Evolutionary conservation across 2,113 vertebrate species (phyloP).

Genomic region (Scartelaos histophorus): DNA sequence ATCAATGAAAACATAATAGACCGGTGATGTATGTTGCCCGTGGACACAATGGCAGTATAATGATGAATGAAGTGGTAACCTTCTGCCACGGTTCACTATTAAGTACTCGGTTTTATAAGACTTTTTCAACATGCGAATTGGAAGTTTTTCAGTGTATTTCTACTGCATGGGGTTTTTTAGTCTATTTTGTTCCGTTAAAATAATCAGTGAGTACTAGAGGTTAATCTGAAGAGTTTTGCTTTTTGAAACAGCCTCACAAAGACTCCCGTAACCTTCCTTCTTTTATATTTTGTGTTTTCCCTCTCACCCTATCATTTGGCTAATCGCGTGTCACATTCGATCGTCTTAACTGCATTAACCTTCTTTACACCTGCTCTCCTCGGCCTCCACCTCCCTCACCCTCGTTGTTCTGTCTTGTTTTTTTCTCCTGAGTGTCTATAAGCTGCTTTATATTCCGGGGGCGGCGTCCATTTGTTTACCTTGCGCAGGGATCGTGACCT

Average conservation of each 20-base stretch:
- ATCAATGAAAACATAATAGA: not conserved
- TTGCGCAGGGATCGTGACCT: constrained; percentile 57
- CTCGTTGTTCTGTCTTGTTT: constrained; percentile 54
- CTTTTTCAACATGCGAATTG: not conserved
- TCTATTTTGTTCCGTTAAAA: not conserved
- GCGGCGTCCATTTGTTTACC: constrained; percentile 63
- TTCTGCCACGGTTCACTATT: not conserved
- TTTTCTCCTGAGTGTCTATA: constrained; percentile 31
- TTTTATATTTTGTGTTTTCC: constrained; percentile 21
- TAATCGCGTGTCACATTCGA: not conserved
- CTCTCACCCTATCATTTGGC: constrained; percentile 13
- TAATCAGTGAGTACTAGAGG: not conserved
- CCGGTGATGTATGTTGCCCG: not conserved
- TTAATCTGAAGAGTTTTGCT: constrained; percentile 15
- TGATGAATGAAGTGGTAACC: not conserved
- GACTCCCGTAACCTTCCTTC: constrained; percentile 4
- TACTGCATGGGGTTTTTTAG: not conserved
- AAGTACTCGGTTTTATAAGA: not conserved
- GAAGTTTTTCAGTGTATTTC: not conserved
- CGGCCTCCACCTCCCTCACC: constrained; percentile 40
- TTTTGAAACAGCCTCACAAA: constrained; percentile 2
- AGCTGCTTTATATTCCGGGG: constrained; percentile 66
- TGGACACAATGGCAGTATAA: not conserved
- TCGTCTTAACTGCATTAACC: constrained; percentile 27
- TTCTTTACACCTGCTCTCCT: constrained; percentile 22